Base-by-base conservation (phyloP, 2,797 vertebrate species). In the Phylloscopus collybita region DNA sequence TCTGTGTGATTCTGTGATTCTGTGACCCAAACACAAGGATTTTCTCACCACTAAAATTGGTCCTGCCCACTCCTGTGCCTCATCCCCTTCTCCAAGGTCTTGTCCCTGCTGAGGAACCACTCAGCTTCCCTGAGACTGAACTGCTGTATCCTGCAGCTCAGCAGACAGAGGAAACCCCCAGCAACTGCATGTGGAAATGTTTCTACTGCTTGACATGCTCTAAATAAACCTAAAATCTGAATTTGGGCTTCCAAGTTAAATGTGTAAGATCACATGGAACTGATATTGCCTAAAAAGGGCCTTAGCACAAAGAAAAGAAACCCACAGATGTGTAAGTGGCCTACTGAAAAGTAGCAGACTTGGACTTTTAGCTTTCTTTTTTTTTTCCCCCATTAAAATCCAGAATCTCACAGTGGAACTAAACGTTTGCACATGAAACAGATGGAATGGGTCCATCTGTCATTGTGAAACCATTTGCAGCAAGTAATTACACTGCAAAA, bases 361-460 rank as follows among this genome's bases (percentile, higher is more conserved):
- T 6, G 10, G 10, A 86, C 34, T 71, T 84, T 6, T 3, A 44
- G 45, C 10, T 16, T 62, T 69, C 86, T 87, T n/a, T 1, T 87
- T n/a, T 1, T n/a, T 1, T 10, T 6, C 2, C 23, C 7, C 34
- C 30, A 47, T 54, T 56, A 74, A 83, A 83, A 90, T 22, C 54
- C 0, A 0, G 53, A 69, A 84, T 79, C 60, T 92, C 21, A 13
- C 45, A 30, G 50, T 8, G 38, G 44, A 90, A 61, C 69, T 72
- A 72, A 80, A 87, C 1, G 2, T 61, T 84, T 72, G 51, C 93
- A 90, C 40, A 25, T 80, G 86, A 79, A 81, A 59, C 36, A 47
- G 56, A 70, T 34, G 88, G 86, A 93, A 81, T 57, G 30, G 82
- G 70, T 60, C 62, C 66, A 90, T 90, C 86, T 90, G 92, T 26